Evolutionary conservation across 2,797 vertebrate species (phyloP).

Genomic region (Sebastes hubbsi): DNA sequence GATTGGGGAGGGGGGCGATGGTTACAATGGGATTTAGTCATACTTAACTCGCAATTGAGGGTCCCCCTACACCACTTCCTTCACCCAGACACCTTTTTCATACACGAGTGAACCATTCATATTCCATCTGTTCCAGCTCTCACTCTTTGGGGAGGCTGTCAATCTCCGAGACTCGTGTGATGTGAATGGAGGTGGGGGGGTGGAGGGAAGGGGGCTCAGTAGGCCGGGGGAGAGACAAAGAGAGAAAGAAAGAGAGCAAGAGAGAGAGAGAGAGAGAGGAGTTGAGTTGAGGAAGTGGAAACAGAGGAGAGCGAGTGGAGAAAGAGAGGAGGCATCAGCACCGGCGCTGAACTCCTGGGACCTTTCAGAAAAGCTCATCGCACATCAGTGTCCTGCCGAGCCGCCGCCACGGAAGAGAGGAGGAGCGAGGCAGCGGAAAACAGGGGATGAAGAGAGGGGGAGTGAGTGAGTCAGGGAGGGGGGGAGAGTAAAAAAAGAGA

Average conservation of each 20-base stretch:
- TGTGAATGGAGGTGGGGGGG: conserved; percentile 78
- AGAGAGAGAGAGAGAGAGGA: conserved; percentile 1
- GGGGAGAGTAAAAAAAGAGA: neutral
- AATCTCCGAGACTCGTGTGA: conserved; percentile 95
- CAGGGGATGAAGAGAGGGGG: neutral
- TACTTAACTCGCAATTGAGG: conserved; percentile 78
- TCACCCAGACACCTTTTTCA: conserved; percentile 89
- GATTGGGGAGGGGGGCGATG: neutral
- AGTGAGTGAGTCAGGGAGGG: neutral
- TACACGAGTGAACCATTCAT: conserved; percentile 97
- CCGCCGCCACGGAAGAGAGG: conserved; percentile 80
- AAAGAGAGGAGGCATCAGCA: conserved; percentile 70
- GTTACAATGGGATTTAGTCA: conserved; percentile 74
- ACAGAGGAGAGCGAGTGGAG: conserved; percentile 66
- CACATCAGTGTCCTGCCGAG: conserved; percentile 79
- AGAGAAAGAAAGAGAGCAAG: conserved; percentile 9
- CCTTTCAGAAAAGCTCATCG: conserved; percentile 88
- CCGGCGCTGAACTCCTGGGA: conserved; percentile 89
- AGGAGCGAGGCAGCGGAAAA: conserved; percentile 80
- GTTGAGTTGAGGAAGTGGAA: neutral
- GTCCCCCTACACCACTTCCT: conserved; percentile 75
- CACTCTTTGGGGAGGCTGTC: conserved; percentile 97
- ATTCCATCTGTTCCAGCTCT: conserved; percentile 97
- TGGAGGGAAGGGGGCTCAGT: conserved; percentile 47
- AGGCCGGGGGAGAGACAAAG: conserved; percentile 64